phyloP scores from a whole-genome alignment of 2,113 vertebrate genomes.

The Aptenodytes patagonicus region DNA sequence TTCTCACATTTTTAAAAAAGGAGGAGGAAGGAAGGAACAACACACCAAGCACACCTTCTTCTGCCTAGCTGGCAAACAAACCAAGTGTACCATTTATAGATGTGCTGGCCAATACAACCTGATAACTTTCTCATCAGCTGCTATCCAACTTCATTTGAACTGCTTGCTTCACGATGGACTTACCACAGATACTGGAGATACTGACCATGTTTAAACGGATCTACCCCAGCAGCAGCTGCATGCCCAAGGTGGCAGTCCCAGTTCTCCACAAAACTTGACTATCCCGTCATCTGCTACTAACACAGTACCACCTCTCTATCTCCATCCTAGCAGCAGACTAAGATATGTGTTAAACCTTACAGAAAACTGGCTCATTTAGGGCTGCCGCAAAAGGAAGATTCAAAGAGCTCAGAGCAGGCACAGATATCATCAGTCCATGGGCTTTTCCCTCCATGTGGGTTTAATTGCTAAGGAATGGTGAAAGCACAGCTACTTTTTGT shows the following conservation, averaged over 20 bases:
- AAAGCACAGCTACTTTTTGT: not conserved
- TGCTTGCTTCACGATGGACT: not conserved
- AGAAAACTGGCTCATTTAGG: not conserved
- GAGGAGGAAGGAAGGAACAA: not conserved
- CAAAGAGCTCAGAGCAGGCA: not conserved
- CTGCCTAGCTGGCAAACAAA: not conserved
- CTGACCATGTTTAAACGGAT: not conserved
- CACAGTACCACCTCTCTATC: not conserved
- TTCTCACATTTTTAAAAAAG: not conserved
- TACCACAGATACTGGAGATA: not conserved
- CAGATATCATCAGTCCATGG: not conserved
- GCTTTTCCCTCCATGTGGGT: not conserved
- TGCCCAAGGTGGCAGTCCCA: not conserved
- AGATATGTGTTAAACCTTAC: not conserved
- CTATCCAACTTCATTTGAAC: not conserved
- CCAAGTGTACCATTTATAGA: not conserved
- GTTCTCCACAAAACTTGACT: not conserved
- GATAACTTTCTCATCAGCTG: not conserved
- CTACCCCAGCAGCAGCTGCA: not conserved
- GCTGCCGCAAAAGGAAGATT: not conserved
- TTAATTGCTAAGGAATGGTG: not conserved
- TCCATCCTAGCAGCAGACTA: not conserved
- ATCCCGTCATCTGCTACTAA: not conserved
- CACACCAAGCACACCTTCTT: not conserved
- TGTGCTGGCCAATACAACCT: not conserved